Base-by-base conservation (phyloP, 1,140 invertebrate species). In the Drosophila ercepeae region DNA sequence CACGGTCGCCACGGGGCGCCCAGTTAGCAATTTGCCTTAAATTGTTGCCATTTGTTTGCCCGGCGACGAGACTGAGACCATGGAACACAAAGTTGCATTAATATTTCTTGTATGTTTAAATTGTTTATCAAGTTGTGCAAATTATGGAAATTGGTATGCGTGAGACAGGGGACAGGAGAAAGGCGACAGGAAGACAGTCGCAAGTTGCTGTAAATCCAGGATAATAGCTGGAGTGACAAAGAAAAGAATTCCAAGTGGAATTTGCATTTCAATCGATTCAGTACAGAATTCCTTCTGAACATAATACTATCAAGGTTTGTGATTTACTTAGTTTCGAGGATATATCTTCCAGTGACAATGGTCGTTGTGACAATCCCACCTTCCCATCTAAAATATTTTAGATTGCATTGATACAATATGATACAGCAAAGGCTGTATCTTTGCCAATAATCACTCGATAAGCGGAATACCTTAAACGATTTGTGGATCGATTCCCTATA, bases 21-120 rank as follows among this genome's bases (percentile, higher is more conserved):
- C 79, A 68, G 70, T 68, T 53, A 58, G 79, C 78, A 83, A 83
- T 83, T 83, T 83, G 71, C 59, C 82, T 83, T 78, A 84, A 83
- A 83, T 83, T 84, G 79, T 83, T 83, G 79, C 79, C 79, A 83
- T 83, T 83, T 83, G 79, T 83, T 75, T 64, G 70, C 53, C 69
- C 46, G 73, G 61, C 78, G 68, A 60, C 64, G 36, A 13, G 14
- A 16, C 4, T 16, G 14, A 16, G 29, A n/a, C 51, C 18, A 34
- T 19, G 39, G 55, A 23, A 55, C 48, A 67, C 58, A 63, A 50
- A 60, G 53, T 70, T 78, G 78, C 78, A 78, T 70, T 71, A 82
- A 70, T 70, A 82, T 58, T 78, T 70, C 76, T 76, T 46, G 53
- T 59, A 29, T 81, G 76, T 65, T 81, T 72, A 75, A 81, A 72